phyloP scores from a whole-genome alignment of 2,888 invertebrate species.

The Trachelus stipa region DNA sequence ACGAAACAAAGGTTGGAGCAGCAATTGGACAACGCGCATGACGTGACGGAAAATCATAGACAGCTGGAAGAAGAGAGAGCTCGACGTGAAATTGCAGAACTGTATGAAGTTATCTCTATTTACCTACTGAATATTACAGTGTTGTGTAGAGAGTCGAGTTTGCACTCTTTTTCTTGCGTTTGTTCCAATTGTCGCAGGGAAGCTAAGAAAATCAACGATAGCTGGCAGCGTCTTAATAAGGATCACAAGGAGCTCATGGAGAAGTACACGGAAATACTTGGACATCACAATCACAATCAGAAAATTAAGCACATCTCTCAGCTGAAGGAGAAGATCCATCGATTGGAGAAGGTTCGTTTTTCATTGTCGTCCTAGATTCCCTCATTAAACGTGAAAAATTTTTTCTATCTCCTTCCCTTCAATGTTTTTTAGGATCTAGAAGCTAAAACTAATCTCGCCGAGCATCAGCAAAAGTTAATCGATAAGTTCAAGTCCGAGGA shows the following conservation, averaged over 20 bases:
- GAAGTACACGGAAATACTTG: slow-evolving; percentile 73
- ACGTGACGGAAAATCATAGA: slow-evolving; percentile 24
- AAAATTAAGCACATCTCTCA: slow-evolving; percentile 72
- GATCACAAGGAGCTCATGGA: slow-evolving; percentile 69
- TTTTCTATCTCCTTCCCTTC: slow-evolving; percentile 11
- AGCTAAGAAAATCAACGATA: slow-evolving; percentile 38
- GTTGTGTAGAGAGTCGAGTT: background rate
- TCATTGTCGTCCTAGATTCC: slow-evolving; percentile 33
- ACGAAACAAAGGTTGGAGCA: slow-evolving; percentile 46
- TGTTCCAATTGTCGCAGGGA: slow-evolving; percentile 37
- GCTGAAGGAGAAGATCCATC: slow-evolving; percentile 66
- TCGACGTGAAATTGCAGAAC: slow-evolving; percentile 38
- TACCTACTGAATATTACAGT: background rate
- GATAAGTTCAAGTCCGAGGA: slow-evolving; percentile 65
- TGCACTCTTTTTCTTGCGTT: background rate
- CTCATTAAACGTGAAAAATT: no score
- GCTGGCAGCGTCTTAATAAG: slow-evolving; percentile 64
- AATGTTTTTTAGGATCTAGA: slow-evolving; percentile 47
- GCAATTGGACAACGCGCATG: slow-evolving; percentile 33
- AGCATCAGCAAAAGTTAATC: slow-evolving; percentile 60
- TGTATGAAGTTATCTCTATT: slow-evolving; percentile 33
- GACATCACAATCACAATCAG: slow-evolving; percentile 76
- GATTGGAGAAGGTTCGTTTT: slow-evolving; percentile 66
- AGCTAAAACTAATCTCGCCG: slow-evolving; percentile 43
- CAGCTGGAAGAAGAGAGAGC: slow-evolving; percentile 36